phyloP scores from a whole-genome alignment of 2,113 vertebrate genomes.

The Daphoenositta chrysoptera region DNA sequence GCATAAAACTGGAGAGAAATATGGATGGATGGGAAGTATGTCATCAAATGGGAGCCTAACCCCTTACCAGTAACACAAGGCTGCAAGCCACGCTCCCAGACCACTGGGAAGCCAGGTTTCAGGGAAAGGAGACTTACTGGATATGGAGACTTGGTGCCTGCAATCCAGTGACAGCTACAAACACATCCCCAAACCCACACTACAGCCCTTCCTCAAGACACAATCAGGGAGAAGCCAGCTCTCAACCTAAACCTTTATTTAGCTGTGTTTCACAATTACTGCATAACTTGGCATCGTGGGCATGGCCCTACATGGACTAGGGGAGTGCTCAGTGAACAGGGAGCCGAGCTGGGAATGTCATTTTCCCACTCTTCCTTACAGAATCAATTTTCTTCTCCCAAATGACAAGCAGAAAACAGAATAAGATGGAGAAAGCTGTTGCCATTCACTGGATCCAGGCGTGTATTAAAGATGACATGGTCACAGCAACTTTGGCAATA shows the following conservation, averaged over 20 bases:
- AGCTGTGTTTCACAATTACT: neutral
- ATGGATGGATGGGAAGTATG: neutral
- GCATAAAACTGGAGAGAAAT: neutral
- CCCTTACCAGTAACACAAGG: neutral
- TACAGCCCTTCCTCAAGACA: neutral
- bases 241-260: slow-evolving; percentile 24
- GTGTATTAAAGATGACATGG: fast-evolving
- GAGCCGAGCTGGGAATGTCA: neutral
- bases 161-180: neutral
- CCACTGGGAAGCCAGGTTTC: fast-evolving
- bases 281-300: neutral
- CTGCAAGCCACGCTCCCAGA: neutral
- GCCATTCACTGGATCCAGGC: neutral
- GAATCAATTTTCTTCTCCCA: neutral
- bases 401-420: neutral
- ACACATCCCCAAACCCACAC: neutral
- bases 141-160: neutral
- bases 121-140: neutral
- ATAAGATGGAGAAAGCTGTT: neutral
- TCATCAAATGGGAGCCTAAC: neutral
- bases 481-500: neutral
- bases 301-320: slow-evolving; percentile 39
- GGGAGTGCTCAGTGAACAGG: fast-evolving
- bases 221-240: neutral
- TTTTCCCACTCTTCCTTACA: slow-evolving; percentile 36